phyloP scores from a whole-genome alignment of 1,140 invertebrate species.

The Plodia interpunctella region DNA sequence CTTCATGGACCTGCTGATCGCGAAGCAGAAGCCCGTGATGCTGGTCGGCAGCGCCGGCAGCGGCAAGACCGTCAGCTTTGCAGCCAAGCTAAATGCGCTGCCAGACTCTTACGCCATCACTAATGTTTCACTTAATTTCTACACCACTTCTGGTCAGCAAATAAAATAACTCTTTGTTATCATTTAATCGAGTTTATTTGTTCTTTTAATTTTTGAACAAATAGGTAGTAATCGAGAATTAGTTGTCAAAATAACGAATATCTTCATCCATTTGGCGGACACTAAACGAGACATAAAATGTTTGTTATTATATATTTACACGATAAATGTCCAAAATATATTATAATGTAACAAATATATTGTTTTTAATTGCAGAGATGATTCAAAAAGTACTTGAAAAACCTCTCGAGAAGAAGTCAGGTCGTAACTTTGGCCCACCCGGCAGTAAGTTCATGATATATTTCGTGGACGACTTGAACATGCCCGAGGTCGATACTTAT shows the following conservation, averaged over 20 bases:
- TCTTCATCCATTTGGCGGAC: too few species aligned
- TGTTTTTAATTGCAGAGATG: conserved; percentile 76
- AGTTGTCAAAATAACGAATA: too few species aligned
- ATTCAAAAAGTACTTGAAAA: conserved; percentile 94
- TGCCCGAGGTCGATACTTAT: conserved; percentile 97
- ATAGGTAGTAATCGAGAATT: too few species aligned
- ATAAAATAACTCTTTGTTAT: neutral
- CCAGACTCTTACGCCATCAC: conserved; percentile 88
- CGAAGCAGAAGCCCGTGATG: conserved; percentile 91
- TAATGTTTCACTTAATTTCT: conserved; percentile 96
- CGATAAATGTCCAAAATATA: neutral
- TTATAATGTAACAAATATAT: too few species aligned
- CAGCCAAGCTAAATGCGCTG: conserved; percentile 87
- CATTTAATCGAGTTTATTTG: neutral
- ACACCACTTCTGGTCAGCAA: conserved; percentile 90
- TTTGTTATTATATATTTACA: too few species aligned
- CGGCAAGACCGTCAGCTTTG: conserved; percentile 92
- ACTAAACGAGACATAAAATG: too few species aligned
- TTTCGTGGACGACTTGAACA: conserved; percentile 98
- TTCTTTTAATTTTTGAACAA: too few species aligned
- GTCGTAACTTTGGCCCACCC: conserved; percentile 93
- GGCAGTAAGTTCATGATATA: conserved; percentile 94
- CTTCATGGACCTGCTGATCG: conserved; percentile 92
- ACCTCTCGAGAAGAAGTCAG: conserved; percentile 96
- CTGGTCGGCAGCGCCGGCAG: conserved; percentile 92